Base-by-base conservation (phyloP, 2,797 vertebrate species). In the Alauda arvensis region DNA sequence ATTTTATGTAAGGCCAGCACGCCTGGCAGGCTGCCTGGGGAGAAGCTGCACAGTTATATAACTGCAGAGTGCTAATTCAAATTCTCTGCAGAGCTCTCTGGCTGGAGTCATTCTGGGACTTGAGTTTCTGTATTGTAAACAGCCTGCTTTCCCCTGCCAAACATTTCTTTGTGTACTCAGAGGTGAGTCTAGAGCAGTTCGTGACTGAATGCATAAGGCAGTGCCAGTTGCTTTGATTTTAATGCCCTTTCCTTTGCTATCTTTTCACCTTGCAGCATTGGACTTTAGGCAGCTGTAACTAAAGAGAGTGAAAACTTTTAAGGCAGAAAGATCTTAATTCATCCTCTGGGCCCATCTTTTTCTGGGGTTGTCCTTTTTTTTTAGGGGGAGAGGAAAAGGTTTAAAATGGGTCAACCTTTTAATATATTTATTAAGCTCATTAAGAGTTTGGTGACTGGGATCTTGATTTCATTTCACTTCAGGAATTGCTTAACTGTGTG, bases 41-140 rank as follows among this genome's bases (percentile, higher is more conserved):
- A 94, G 93, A 94, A 83, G 76, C 75, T 77, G 89, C 77, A 89
- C 76, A 31, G 76, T 95, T 95, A 85, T 81, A 55, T 79, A 95
- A 90, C 93, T 59, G 57, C 63, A 91, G 93, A 87, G 91, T 86
- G 87, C 85, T 94, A 89, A 94, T 94, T 96, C 95, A 33, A 21
- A 85, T 93, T 92, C 85, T 94, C 93, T 87, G 91, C 91, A 81
- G 92, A 80, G 49, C 87, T 84, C 49, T 71, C 77, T 84, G 89
- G 75, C 70, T 71, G 25, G 77, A 81, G 92, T 96, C 94, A 67
- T 72, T 85, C 80, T 77, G 87, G 90, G 94, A 91, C 92, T 85
- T 55, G 39, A 71, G 89, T 83, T 82, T 92, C 88, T 93, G 42
- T 93, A 14, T 89, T 93, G 90, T 94, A 94, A 95, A 94, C 88